Conservation (phyloP, 2,888 invertebrate genomes). For the Pristionchus japonicus region DNA sequence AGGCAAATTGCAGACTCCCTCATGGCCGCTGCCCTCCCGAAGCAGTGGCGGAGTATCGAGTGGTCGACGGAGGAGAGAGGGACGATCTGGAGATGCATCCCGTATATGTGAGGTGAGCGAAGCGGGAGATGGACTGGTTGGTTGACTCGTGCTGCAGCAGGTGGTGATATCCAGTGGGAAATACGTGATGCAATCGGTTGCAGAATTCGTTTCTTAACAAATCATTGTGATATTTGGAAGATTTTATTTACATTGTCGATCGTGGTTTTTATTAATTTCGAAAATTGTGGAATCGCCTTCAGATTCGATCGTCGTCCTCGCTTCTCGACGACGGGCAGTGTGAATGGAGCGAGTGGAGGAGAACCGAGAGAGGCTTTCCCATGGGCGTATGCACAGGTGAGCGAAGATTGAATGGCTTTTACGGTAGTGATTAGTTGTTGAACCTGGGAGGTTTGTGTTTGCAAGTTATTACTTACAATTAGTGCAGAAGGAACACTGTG, state of each 20-base stretch:
- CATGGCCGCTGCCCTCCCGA: slow-evolving; percentile 29
- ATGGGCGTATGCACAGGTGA: slow-evolving; percentile 18
- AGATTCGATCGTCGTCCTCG: slow-evolving; percentile 45
- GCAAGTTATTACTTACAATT: too few species aligned
- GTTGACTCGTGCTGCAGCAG: not conserved
- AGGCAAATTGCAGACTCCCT: not conserved
- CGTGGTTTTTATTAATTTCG: too few species aligned
- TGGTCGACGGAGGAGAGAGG: slow-evolving; percentile 1
- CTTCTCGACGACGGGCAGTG: slow-evolving; percentile 13
- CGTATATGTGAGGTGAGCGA: slow-evolving; percentile 29
- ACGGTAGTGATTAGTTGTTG: too few species aligned
- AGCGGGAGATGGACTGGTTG: too few species aligned
- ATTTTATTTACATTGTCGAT: too few species aligned
- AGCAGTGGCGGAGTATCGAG: slow-evolving; percentile 34
- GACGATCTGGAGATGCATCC: slow-evolving; percentile 40
- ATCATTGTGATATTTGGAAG: too few species aligned
- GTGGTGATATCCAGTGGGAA: not conserved
- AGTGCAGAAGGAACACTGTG: too few species aligned
- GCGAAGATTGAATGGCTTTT: too few species aligned
- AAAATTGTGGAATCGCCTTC: too few species aligned
- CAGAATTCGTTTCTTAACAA: too few species aligned
- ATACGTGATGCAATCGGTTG: not conserved
- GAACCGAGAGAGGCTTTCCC: not conserved
- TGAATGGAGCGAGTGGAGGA: slow-evolving; percentile 30
- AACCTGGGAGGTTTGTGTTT: too few species aligned